Evolutionary conservation across 2,797 vertebrate genomes (phyloP).

Genomic region (Masticophis lateralis): DNA sequence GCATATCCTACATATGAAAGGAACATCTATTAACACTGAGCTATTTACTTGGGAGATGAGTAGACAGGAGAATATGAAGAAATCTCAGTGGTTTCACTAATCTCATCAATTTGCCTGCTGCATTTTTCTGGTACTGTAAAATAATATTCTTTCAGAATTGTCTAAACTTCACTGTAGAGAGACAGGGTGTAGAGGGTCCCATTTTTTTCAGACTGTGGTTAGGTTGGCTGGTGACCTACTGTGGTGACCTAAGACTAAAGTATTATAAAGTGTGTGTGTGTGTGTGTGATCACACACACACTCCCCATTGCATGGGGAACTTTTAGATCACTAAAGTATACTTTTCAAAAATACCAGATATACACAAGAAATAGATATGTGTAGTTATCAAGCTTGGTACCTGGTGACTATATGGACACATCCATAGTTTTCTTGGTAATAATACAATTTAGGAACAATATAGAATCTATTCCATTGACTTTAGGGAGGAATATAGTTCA

Average conservation of each 20-base stretch:
- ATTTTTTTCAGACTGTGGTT: background rate
- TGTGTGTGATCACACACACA: background rate
- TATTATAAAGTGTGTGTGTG: background rate
- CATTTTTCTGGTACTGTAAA: background rate
- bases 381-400: background rate
- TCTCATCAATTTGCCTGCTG: background rate
- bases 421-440: background rate
- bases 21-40: background rate
- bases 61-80: background rate
- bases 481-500: background rate
- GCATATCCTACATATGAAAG: background rate
- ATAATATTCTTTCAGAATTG: background rate
- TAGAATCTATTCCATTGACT: background rate
- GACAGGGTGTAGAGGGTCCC: background rate
- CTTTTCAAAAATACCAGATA: background rate
- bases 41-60: background rate
- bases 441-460: background rate
- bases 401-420: background rate
- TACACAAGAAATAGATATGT: background rate
- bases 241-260: background rate
- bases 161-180: background rate
- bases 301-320: background rate
- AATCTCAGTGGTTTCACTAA: background rate
- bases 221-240: background rate
- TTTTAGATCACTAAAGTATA: background rate